Percentiles rank a stretch among this genome's conserved stretches.
Conservation (phyloP, 2,797 vertebrate species). For the Bradypodion pumilum region DNA sequence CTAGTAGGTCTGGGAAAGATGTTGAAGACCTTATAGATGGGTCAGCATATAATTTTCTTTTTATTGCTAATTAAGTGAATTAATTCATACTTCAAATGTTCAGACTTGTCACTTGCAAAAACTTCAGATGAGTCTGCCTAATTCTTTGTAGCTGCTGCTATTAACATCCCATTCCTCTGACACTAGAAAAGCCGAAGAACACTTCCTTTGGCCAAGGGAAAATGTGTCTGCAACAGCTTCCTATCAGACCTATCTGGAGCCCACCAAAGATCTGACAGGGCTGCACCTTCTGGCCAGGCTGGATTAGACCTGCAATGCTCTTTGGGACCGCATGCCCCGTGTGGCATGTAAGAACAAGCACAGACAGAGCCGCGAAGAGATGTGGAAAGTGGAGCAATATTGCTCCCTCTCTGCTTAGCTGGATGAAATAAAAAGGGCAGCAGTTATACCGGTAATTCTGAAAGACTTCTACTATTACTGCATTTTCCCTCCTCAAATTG, state of each 20-base stretch:
- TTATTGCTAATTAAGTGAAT: not conserved
- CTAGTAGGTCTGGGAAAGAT: not conserved
- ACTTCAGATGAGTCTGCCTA: not conserved
- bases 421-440: not conserved
- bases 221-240: not conserved
- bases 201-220: not conserved
- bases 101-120: not conserved
- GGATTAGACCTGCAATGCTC: too few relatives aligned
- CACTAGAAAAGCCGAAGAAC: not conserved
- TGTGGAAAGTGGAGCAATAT: not conserved
- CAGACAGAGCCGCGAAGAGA: not conserved
- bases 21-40: not conserved
- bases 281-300: not conserved
- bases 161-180: not conserved
- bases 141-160: not conserved
- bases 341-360: not conserved
- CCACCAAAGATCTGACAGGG: not conserved
- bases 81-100: not conserved
- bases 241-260: not conserved
- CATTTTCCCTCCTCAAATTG: not conserved
- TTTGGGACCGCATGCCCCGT: too few relatives aligned
- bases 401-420: not conserved
- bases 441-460: not conserved
- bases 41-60: not conserved
- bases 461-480: not conserved